These are phyloP conservation scores for Deroplatys truncata DNA, from an alignment of 2,888 invertebrate genomes.

Conservation along the genomic window DNA sequence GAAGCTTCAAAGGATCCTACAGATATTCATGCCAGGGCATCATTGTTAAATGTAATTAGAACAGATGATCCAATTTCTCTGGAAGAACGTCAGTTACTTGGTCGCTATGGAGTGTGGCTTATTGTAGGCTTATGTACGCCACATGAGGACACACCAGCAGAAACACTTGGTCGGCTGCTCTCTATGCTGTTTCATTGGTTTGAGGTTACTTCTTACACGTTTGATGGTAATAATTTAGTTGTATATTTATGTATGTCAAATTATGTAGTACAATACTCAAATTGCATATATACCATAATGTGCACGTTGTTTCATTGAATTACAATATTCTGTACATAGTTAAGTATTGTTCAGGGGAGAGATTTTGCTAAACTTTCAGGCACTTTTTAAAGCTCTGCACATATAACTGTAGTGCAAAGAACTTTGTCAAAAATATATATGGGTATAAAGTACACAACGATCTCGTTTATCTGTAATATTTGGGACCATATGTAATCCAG, in stretches of 20 bases:
- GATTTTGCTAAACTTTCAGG: too few relatives aligned
- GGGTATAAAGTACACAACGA: too few relatives aligned
- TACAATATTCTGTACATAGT: too few relatives aligned
- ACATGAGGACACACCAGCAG: conserved; percentile 68
- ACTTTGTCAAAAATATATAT: too few relatives aligned
- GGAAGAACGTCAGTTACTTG: conserved; percentile 85
- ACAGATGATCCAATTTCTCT: conserved; percentile 63
- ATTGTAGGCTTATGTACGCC: conserved; percentile 90
- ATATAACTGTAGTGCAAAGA: too few relatives aligned
- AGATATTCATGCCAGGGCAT: conserved; percentile 42
- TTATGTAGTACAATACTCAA: too few relatives aligned
- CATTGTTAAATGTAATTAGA: conserved; percentile 41
- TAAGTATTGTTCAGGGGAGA: too few relatives aligned
- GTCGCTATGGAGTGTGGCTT: conserved; percentile 95
- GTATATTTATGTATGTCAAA: conserved; percentile 37
- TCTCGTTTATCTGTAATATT: too few relatives aligned
- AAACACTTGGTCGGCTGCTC: conserved; percentile 82
- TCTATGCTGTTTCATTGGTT: conserved; percentile 99
- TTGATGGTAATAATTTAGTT: conserved; percentile 65
- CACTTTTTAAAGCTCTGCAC: too few relatives aligned
- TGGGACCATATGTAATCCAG: too few relatives aligned
- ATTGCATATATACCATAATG: too few relatives aligned
- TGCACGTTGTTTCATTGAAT: too few relatives aligned
- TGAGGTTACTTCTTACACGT: conserved; percentile 94
- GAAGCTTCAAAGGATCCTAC: conserved; percentile 55